phyloP scores from a whole-genome alignment of 2,888 invertebrate species.

The Arctia plantaginis region DNA sequence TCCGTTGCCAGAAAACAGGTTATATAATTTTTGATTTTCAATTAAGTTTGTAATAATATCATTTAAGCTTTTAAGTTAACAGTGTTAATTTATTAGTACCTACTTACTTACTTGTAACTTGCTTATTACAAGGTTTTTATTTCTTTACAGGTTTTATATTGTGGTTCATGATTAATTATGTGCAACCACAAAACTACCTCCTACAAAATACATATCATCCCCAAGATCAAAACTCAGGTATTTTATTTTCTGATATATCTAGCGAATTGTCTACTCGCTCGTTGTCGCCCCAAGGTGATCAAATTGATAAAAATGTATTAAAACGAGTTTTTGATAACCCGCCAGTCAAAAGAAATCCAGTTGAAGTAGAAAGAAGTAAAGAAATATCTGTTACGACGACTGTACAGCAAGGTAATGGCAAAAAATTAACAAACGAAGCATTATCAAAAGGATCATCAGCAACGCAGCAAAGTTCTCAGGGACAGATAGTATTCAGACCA shows the following conservation, averaged over 20 bases:
- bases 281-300: background rate
- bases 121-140: background rate
- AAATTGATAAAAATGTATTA: background rate
- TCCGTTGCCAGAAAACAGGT: background rate
- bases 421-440: background rate
- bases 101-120: background rate
- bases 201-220: constrained; percentile 5
- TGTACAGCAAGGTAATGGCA: constrained; percentile 6
- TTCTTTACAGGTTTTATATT: constrained; percentile 41
- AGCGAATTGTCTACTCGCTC: constrained; percentile 2
- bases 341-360: background rate
- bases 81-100: background rate
- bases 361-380: constrained; percentile 33
- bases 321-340: constrained; percentile 13
- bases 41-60: background rate
- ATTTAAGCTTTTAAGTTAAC: background rate
- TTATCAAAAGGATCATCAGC: background rate
- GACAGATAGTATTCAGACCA: background rate
- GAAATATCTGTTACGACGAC: constrained; percentile 22
- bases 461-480: background rate
- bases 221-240: constrained; percentile 29
- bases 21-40: background rate
- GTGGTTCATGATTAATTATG: constrained; percentile 37
- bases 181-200: constrained; percentile 29
- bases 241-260: constrained; percentile 47